Evolutionary conservation across 1,140 invertebrate species (phyloP).

Genomic region (Radopholus similis): DNA sequence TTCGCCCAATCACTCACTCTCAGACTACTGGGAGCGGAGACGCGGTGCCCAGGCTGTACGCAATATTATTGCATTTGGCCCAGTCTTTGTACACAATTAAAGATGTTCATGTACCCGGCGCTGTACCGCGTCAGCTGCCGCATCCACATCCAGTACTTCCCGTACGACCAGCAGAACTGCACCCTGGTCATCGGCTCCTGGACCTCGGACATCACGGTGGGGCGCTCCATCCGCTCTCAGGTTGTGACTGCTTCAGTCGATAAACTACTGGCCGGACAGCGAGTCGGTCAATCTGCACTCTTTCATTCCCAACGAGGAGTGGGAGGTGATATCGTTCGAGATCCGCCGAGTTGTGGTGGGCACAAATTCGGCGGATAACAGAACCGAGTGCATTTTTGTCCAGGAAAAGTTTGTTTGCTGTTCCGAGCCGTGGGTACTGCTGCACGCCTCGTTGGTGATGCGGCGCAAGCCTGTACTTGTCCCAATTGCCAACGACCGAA

Average conservation of each 20-base stretch:
- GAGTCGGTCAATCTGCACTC: slow-evolving; percentile 57
- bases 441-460: slow-evolving; percentile 54
- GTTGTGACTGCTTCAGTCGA: too few relatives aligned
- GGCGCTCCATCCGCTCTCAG: too few relatives aligned
- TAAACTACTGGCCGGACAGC: slow-evolving; percentile 54
- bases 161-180: slow-evolving; percentile 58
- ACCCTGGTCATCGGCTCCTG: slow-evolving; percentile 58
- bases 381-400: slow-evolving; percentile 4
- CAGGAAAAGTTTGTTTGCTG: slow-evolving; percentile 56
- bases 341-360: slow-evolving; percentile 48
- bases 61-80: background rate
- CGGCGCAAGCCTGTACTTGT: slow-evolving; percentile 56
- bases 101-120: slow-evolving; percentile 60
- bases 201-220: slow-evolving; percentile 46
- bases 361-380: too few relatives aligned
- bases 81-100: background rate
- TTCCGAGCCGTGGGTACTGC: slow-evolving; percentile 57
- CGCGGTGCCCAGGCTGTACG: slow-evolving; percentile 43
- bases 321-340: slow-evolving; percentile 58
- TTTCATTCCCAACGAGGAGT: slow-evolving; percentile 60
- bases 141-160: slow-evolving; percentile 58
- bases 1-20: background rate
- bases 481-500: background rate
- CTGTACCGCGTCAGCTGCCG: slow-evolving; percentile 55
- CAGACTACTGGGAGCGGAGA: slow-evolving; percentile 56